phyloP scores from a whole-genome alignment of 2,113 vertebrate genomes.

The Marmota flaviventris region DNA sequence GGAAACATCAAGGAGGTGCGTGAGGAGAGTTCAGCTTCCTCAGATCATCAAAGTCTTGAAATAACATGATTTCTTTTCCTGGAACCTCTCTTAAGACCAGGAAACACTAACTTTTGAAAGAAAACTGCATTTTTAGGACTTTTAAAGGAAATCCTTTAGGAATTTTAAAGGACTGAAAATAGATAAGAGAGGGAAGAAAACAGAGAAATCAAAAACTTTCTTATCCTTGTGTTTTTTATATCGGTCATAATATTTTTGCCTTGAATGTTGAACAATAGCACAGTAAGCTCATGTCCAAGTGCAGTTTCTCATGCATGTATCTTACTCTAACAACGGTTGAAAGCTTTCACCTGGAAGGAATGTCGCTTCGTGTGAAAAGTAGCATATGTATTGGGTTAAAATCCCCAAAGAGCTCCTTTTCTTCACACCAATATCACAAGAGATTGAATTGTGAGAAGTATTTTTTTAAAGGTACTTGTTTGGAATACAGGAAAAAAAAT shows the following conservation, averaged over 20 bases:
- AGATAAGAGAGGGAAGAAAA: neutral
- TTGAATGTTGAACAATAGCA: constrained; percentile 89
- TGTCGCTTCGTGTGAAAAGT: constrained; percentile 82
- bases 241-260: constrained; percentile 77
- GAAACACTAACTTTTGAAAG: constrained; percentile 63
- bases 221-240: constrained; percentile 80
- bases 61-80: constrained; percentile 66
- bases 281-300: constrained; percentile 89
- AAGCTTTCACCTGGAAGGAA: constrained; percentile 85
- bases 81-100: constrained; percentile 64
- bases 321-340: constrained; percentile 87
- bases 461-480: neutral
- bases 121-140: constrained; percentile 49
- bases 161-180: constrained; percentile 68
- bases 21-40: constrained; percentile 59
- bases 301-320: constrained; percentile 85
- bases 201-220: neutral
- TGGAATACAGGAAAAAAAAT: constrained; percentile 47
- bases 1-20: constrained; percentile 24
- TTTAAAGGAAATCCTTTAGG: constrained; percentile 48
- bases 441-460: constrained; percentile 35
- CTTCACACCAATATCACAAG: constrained; percentile 81
- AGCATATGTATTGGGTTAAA: constrained; percentile 84
- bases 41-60: constrained; percentile 69
- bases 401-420: constrained; percentile 86